Base-by-base conservation (phyloP, 2,797 vertebrate species). In the Vespertilio murinus region DNA sequence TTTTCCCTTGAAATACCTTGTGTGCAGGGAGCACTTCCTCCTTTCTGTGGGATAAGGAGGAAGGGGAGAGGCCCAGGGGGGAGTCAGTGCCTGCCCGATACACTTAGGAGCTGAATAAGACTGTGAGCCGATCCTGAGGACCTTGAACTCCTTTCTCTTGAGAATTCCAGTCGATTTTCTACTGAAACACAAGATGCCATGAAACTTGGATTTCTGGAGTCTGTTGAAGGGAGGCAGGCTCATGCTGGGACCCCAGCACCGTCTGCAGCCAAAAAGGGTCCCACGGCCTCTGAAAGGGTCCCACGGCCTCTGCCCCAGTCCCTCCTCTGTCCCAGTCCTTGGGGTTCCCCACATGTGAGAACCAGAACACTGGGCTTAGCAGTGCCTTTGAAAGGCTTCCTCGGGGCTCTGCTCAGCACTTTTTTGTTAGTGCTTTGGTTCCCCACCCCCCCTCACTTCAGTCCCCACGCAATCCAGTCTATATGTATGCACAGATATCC, bases 121-220 rank as follows among this genome's bases (percentile, higher is more conserved):
- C n/a, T 16, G 25, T 23, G 40, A 28, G 22, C 69, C 65, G 28
- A 77, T 33, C 54, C 42, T 18, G 10, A 28, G 22, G 64, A 49
- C 70, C 45, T 49, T n/a, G 45, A 89, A 69, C 23, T 17, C 45
- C 67, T 71, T 20, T 42, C 30, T 89, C 25, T 16, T 16, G 45
- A 94, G 80, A 65, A 61, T 59, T 84, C 80, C 23, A 13, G 4
- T 42, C n/a, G 73, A 2, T 75, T 90, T 96, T 91, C 75, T 84
- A 22, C 18, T 69, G 81, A 93, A 78, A 47, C 3, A 20, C 47
- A 47, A 56, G 20, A 65, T 93, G 22, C 38, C 45, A 30, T 25
- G 38, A 87, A 89, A 78, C 49, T 47, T 59, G 47, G 42, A 42
- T 82, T 28, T 73, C 82, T 69, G 10, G n/a, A n/a, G 18, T 86